Conservation (phyloP, 2,113 vertebrate genomes). For the Narcine bancroftii region DNA sequence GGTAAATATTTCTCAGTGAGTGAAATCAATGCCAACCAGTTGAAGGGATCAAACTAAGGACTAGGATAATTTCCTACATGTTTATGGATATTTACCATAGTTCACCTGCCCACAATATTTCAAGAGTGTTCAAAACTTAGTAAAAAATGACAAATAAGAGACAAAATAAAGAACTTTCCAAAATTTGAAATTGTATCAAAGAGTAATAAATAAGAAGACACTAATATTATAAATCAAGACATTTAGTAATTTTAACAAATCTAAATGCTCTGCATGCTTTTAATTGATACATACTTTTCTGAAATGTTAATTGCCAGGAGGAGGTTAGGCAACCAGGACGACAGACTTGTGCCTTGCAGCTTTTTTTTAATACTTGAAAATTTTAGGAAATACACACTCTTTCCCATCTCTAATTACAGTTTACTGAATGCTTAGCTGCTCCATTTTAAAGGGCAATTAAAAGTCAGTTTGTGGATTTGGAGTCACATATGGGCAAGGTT, state of each 20-base stretch:
- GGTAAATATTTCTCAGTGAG: not conserved
- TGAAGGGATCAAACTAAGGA: not conserved
- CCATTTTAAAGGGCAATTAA: too few relatives aligned
- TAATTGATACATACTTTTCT: not conserved
- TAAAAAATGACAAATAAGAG: not conserved
- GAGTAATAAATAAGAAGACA: not conserved
- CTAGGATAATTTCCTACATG: not conserved
- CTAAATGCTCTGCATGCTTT: not conserved
- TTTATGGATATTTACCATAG: not conserved
- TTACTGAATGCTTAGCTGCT: too few relatives aligned
- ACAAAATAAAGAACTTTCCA: not conserved
- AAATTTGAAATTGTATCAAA: not conserved
- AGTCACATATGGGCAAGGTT: too few relatives aligned
- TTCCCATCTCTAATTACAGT: too few relatives aligned
- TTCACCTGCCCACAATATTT: not conserved
- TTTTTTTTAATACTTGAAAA: too few relatives aligned
- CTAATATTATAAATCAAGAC: not conserved
- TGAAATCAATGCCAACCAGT: not conserved
- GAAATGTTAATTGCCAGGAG: not conserved
- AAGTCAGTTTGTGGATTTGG: too few relatives aligned
- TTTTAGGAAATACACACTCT: too few relatives aligned
- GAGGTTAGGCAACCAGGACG: not conserved
- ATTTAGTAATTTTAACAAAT: conserved; percentile 16
- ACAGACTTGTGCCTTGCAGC: too few relatives aligned
- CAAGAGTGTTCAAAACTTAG: not conserved